phyloP scores from a whole-genome alignment of 2,113 vertebrate genomes.

The Zosterops borbonicus region DNA sequence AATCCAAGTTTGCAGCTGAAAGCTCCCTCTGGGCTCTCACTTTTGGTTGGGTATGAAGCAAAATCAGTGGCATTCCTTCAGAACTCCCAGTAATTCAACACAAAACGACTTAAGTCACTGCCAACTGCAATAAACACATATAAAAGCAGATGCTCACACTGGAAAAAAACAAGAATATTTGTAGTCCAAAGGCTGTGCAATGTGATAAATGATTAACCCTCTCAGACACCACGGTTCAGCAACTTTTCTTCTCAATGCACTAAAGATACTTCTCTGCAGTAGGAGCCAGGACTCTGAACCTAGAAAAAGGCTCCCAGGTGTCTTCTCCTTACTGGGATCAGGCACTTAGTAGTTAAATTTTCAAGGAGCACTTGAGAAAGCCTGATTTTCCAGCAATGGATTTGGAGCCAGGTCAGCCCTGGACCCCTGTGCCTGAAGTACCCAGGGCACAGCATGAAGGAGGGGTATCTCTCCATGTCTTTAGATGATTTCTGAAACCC shows the following conservation, averaged over 20 bases:
- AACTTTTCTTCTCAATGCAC: neutral
- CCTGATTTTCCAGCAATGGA: neutral
- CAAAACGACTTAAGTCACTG: neutral
- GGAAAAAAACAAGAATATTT: neutral
- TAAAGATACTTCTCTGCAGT: neutral
- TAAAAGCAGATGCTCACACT: neutral
- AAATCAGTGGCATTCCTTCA: neutral
- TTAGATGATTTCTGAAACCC: neutral
- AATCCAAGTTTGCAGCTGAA: neutral
- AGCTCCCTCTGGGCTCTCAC: neutral
- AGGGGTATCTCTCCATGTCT: neutral
- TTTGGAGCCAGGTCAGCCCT: rapidly evolving
- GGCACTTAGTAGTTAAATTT: neutral
- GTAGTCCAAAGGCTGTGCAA: neutral
- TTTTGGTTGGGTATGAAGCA: neutral
- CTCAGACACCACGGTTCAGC: neutral
- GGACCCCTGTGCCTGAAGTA: neutral
- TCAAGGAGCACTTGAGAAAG: neutral
- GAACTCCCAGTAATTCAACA: neutral
- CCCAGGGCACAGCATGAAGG: neutral
- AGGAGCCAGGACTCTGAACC: neutral
- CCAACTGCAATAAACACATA: neutral
- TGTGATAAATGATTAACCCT: constrained; percentile 12
- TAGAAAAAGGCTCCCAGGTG: neutral
- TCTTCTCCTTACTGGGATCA: neutral